Evolutionary conservation across 1,140 invertebrate species (phyloP).

Genomic region (Ephestia elutella): DNA sequence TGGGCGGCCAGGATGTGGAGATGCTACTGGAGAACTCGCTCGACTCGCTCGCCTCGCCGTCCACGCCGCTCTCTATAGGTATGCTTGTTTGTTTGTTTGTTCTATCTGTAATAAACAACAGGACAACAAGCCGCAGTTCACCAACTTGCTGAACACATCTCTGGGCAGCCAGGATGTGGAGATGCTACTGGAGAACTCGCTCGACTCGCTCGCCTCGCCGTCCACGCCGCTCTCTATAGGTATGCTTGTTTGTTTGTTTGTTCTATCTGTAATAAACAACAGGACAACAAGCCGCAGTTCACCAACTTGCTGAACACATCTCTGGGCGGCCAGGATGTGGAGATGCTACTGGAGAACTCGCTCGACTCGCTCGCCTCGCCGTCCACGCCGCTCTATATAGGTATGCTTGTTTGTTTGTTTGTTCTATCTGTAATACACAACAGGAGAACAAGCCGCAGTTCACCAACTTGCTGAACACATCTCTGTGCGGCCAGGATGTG

Average conservation of each 20-base stretch:
- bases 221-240: conserved; percentile 67
- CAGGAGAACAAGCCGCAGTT: conserved; percentile 66
- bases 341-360: conserved; percentile 70
- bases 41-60: conserved; percentile 65
- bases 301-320: conserved; percentile 68
- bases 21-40: conserved; percentile 69
- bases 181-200: conserved; percentile 67
- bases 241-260: no score
- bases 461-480: conserved; percentile 66
- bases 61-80: conserved; percentile 67
- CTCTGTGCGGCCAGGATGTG: conserved; percentile 66
- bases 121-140: conserved; percentile 66
- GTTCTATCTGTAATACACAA: no score
- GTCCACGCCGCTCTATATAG: conserved; percentile 64
- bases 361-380: conserved; percentile 67
- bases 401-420: no score
- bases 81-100: no score
- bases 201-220: conserved; percentile 66
- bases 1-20: conserved; percentile 68
- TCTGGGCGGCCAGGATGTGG: conserved; percentile 66
- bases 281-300: conserved; percentile 66
- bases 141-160: conserved; percentile 65
- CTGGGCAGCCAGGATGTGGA: conserved; percentile 69
- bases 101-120: no score
- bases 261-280: no score